These are phyloP conservation scores for Protula sp. DNA, from an alignment of 2,888 invertebrate genomes.

Conservation along the genomic window DNA sequence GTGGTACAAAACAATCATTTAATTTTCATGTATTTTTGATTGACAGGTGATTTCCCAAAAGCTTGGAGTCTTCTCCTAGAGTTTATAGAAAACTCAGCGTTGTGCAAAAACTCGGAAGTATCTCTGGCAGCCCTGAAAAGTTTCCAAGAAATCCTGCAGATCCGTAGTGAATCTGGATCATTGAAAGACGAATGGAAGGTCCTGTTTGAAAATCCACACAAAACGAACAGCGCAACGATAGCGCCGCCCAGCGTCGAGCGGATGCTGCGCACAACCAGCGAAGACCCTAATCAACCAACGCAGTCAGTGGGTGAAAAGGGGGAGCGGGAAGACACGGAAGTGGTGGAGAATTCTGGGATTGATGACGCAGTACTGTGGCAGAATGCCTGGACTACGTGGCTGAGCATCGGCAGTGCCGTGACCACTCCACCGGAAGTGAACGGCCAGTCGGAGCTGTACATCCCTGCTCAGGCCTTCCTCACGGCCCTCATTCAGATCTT, in stretches of 20 bases:
- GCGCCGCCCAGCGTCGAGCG: constrained; percentile 1
- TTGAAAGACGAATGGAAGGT: constrained; percentile 16
- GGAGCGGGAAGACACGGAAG: background rate
- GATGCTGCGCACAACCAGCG: background rate
- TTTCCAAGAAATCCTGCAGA: constrained; percentile 83
- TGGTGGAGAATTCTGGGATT: background rate
- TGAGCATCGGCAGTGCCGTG: constrained; percentile 76
- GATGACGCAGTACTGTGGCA: constrained; percentile 47
- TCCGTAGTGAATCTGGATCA: constrained; percentile 30
- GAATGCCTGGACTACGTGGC: constrained; percentile 62
- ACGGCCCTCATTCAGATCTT: constrained; percentile 93
- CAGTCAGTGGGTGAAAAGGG: background rate
- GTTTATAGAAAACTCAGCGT: constrained; percentile 69
- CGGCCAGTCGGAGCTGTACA: constrained; percentile 59
- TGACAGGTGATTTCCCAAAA: constrained; percentile 80
- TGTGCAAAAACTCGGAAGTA: constrained; percentile 84
- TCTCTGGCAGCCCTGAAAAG: constrained; percentile 93
- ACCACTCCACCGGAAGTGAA: constrained; percentile 59
- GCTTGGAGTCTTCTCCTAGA: constrained; percentile 91
- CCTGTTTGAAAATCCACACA: constrained; percentile 6
- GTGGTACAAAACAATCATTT: too few relatives aligned
- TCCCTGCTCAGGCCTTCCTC: constrained; percentile 88
- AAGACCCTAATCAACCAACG: background rate
- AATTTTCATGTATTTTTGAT: too few relatives aligned
- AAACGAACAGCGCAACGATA: constrained; percentile 3